Conservation (phyloP, 2,113 vertebrate genomes). For the Chlamydotis undulata region DNA sequence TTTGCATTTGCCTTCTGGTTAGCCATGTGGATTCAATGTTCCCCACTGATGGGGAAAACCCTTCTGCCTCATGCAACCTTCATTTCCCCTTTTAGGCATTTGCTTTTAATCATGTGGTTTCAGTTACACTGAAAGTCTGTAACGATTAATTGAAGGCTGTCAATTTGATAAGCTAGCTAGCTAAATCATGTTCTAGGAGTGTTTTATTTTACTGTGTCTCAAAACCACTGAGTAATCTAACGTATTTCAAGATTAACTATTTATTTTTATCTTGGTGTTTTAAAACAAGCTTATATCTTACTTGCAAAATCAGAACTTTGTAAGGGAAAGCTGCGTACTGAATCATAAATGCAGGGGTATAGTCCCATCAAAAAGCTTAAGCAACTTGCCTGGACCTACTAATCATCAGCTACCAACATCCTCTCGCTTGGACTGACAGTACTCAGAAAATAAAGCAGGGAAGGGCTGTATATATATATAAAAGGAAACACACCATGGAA, state of each 20-base stretch:
- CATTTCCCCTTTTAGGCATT: constrained; percentile 50
- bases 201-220: neutral
- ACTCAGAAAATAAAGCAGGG: neutral
- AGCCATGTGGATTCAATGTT: neutral
- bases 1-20: neutral
- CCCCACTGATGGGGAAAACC: neutral
- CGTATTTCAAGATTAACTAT: neutral
- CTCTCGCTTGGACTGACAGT: neutral
- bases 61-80: neutral
- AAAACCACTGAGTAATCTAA: neutral
- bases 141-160: neutral
- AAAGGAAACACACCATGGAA: neutral
- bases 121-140: neutral
- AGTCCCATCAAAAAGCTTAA: neutral
- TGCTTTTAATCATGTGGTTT: constrained; percentile 48
- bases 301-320: neutral
- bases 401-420: neutral
- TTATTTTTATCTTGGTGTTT: neutral
- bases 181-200: neutral
- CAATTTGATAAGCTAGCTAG: neutral
- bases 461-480: neutral
- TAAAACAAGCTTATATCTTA: neutral
- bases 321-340: neutral
- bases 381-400: neutral
- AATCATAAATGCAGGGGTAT: neutral